These are phyloP conservation scores for Gymnocheta viridis DNA, from an alignment of 2,888 invertebrate species.

Conservation along the genomic window DNA sequence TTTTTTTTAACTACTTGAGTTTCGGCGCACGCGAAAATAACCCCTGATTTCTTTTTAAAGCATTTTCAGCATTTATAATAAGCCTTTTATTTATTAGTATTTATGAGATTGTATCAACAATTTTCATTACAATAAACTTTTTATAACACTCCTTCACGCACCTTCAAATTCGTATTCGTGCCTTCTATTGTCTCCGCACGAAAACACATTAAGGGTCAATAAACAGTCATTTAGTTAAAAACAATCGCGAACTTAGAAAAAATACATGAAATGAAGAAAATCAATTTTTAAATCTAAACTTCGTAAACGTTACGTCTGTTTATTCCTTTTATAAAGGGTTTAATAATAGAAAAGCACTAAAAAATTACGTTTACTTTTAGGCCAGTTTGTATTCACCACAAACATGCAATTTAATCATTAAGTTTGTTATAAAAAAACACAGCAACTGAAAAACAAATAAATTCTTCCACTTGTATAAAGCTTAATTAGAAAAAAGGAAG, in stretches of 20 bases:
- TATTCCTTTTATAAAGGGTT: neutral
- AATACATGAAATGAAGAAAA: constrained; percentile 1
- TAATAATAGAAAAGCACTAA: constrained; percentile 9
- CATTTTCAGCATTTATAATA: neutral
- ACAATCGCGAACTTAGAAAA: neutral
- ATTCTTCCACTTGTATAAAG: constrained; percentile 1
- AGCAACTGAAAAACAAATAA: neutral
- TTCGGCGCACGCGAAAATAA: no score
- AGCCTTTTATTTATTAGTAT: constrained; percentile 11
- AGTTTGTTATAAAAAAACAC: constrained; percentile 4
- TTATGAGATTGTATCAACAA: neutral
- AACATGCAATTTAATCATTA: constrained; percentile 59
- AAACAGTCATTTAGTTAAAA: constrained; percentile 19
- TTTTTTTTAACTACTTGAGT: no score
- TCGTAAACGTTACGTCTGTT: neutral
- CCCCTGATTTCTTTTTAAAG: no score
- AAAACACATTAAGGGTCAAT: constrained; percentile 16
- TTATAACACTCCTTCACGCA: constrained; percentile 17
- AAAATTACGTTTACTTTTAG: neutral
- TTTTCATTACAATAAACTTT: neutral
- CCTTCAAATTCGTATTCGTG: neutral
- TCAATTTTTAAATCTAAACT: constrained; percentile 24
- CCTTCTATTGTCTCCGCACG: neutral
- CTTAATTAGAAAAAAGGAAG: constrained; percentile 18
- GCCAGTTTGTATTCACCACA: constrained; percentile 4